These are phyloP conservation scores for Bellardia pandia DNA, from an alignment of 2,888 invertebrate species.

Conservation along the genomic window DNA sequence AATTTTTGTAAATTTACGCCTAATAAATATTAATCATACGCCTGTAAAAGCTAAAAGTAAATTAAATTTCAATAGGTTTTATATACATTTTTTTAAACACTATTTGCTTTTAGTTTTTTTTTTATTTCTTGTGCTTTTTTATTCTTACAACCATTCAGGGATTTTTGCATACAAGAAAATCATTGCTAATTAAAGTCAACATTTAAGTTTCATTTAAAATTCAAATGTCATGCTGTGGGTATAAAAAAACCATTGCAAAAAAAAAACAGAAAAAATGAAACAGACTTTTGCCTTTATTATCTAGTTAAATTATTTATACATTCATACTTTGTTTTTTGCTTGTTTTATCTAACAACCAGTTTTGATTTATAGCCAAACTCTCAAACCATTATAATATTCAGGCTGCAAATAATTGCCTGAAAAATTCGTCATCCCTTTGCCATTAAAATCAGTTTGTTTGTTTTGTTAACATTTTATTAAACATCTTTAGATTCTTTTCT, in stretches of 20 bases:
- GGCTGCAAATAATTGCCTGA: conserved; percentile 11
- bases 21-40: conserved; percentile 43
- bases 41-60: not conserved
- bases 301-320: conserved; percentile 16
- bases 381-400: conserved; percentile 29
- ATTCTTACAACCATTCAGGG: not conserved
- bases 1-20: not conserved
- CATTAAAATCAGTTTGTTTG: not conserved
- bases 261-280: not conserved
- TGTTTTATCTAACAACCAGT: not conserved
- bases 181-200: conserved; percentile 81
- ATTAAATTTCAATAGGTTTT: not conserved
- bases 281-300: conserved; percentile 12
- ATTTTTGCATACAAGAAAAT: conserved; percentile 53
- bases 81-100: not conserved
- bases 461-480: conserved; percentile 8
- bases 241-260: not conserved
- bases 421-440: conserved; percentile 15
- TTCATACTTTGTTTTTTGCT: not conserved
- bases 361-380: not conserved
- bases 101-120: conserved; percentile 40
- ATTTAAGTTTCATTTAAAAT: conserved; percentile 79
- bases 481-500: not conserved
- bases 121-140: conserved; percentile 17
- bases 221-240: conserved; percentile 76